These are phyloP conservation scores for Amblyraja radiata DNA, from an alignment of 2,797 vertebrate species.

Conservation along the genomic window DNA sequence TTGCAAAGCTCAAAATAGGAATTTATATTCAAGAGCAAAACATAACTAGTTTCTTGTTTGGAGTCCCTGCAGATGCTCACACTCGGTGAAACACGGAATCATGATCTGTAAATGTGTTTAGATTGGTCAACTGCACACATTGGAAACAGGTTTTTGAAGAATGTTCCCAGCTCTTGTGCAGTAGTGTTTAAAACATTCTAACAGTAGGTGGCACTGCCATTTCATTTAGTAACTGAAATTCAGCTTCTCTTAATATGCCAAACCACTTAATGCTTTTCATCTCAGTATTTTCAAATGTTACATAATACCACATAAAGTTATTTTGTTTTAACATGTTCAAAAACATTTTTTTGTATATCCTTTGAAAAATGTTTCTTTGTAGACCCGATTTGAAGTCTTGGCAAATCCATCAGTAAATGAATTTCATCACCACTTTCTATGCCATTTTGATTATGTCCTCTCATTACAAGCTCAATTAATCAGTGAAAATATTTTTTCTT, in stretches of 20 bases:
- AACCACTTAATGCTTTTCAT: neutral
- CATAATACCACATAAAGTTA: neutral
- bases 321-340: neutral
- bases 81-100: neutral
- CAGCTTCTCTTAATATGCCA: neutral
- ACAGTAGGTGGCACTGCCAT: conserved; percentile 15
- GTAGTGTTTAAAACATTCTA: neutral
- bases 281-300: neutral
- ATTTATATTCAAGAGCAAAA: neutral
- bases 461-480: neutral
- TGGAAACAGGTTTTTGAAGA: neutral
- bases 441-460: neutral
- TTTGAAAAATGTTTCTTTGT: neutral
- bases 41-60: neutral
- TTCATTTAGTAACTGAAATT: neutral
- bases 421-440: neutral
- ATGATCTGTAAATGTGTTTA: neutral
- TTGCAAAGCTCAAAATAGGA: neutral
- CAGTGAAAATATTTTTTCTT: no score
- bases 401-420: neutral
- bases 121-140: neutral
- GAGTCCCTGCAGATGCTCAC: neutral
- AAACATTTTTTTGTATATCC: neutral
- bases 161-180: neutral
- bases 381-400: neutral